Conservation (phyloP, 2,113 vertebrate species). For the Anthoscopus minutus region DNA sequence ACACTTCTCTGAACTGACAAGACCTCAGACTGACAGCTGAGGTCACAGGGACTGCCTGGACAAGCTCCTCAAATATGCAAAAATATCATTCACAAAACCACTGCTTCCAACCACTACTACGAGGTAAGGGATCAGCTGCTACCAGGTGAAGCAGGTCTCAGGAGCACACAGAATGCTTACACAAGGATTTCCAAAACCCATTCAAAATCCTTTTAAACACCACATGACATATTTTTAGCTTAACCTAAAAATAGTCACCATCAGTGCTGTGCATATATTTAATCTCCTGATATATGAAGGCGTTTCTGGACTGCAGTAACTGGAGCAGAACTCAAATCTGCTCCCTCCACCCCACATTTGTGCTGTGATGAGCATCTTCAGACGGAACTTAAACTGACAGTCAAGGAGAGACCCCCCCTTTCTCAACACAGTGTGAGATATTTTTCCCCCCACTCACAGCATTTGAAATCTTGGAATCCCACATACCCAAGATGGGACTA, state of each 20-base stretch:
- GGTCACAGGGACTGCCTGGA: rapidly evolving
- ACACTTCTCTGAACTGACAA: neutral
- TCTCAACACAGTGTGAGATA: neutral
- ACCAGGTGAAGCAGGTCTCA: neutral
- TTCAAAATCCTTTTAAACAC: neutral
- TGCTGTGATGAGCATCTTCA: neutral
- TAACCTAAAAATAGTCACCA: conserved; percentile 1
- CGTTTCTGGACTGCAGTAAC: neutral
- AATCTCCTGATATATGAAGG: neutral
- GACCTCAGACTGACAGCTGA: neutral
- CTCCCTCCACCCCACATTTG: neutral
- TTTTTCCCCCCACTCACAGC: neutral
- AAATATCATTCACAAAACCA: neutral
- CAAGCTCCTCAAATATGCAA: neutral
- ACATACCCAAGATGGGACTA: neutral
- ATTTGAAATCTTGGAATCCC: neutral
- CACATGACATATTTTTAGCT: neutral
- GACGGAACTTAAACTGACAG: neutral
- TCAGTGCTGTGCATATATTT: neutral
- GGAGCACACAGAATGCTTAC: neutral
- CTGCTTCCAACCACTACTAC: neutral
- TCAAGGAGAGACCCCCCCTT: neutral
- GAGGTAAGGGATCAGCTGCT: neutral
- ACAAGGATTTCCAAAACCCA: neutral
- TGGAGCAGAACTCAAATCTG: conserved; percentile 27